Percentiles rank a stretch among this genome's conserved stretches.
These are phyloP conservation scores for Xanthia togata DNA, from an alignment of 2,888 invertebrate species.

Conservation along the genomic window DNA sequence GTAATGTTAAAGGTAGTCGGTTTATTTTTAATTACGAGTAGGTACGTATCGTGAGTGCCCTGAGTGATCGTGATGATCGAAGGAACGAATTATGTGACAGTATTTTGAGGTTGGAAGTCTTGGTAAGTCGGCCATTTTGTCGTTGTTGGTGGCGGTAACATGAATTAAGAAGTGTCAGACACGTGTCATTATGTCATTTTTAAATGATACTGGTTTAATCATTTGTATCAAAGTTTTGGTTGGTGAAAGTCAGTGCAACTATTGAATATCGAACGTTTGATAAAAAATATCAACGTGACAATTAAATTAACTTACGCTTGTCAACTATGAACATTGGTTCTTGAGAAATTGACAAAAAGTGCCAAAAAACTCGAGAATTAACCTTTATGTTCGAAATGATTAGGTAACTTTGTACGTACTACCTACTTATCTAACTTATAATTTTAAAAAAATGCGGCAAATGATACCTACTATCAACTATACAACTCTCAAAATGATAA, in stretches of 20 bases:
- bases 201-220: fast-evolving
- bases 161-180: neutral
- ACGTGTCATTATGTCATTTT: neutral
- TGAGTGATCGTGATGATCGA: constrained; percentile 62
- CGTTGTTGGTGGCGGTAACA: neutral
- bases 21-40: constrained; percentile 69
- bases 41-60: constrained; percentile 69
- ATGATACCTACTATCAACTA: neutral
- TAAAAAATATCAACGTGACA: neutral
- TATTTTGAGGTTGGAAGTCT: neutral
- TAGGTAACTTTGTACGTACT: neutral
- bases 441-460: neutral
- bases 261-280: neutral
- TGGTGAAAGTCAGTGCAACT: neutral
- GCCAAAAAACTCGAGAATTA: neutral
- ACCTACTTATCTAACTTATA: neutral
- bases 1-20: constrained; percentile 75
- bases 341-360: neutral
- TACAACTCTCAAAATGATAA: neutral
- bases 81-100: constrained; percentile 55
- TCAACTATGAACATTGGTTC: neutral
- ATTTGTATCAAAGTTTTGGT: neutral
- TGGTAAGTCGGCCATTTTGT: neutral
- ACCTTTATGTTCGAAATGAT: neutral
- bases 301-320: too few relatives aligned